Evolutionary conservation across 2,888 invertebrate genomes (phyloP).

Genomic region (Nephrotoma appendiculata): DNA sequence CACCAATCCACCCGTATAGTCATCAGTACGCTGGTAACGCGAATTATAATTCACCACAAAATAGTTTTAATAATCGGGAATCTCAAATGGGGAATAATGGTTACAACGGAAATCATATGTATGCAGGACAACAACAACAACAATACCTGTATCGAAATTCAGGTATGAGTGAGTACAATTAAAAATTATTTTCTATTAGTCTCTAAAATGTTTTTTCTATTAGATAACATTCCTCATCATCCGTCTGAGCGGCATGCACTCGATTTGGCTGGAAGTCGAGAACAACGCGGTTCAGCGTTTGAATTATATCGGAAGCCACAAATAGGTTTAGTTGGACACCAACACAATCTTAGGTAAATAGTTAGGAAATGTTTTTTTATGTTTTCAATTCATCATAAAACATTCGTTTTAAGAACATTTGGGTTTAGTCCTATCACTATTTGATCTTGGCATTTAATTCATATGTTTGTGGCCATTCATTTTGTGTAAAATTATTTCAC

Average conservation of each 20-base stretch:
- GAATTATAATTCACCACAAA: conserved; percentile 21
- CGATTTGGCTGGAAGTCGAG: conserved; percentile 70
- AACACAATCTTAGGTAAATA: conserved; percentile 64
- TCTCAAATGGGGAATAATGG: conserved; percentile 19
- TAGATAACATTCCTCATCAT: conserved; percentile 21
- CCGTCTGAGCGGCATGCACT: conserved; percentile 31
- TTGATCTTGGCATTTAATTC: neutral
- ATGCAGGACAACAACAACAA: conserved; percentile 23
- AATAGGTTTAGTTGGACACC: conserved; percentile 38
- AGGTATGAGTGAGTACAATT: conserved; percentile 22
- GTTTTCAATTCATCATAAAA: neutral
- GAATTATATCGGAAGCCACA: conserved; percentile 85
- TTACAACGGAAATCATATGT: conserved; percentile 21
- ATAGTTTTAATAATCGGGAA: conserved; percentile 15
- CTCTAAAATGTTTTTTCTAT: neutral
- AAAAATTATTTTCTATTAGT: neutral
- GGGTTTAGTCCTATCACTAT: neutral
- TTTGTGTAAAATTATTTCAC: neutral
- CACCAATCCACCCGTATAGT: neutral
- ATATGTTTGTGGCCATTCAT: neutral
- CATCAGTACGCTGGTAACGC: conserved; percentile 12
- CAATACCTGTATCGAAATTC: conserved; percentile 30
- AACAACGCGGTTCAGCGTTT: conserved; percentile 88
- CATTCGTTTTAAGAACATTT: neutral
- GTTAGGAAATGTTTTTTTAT: neutral